A percentile compares a stretch with the other conserved stretches of the same genome.
Evolutionary conservation across 92 coral and sea anemone species (phyloP).

Genomic region (Desmophyllum pertusum): DNA sequence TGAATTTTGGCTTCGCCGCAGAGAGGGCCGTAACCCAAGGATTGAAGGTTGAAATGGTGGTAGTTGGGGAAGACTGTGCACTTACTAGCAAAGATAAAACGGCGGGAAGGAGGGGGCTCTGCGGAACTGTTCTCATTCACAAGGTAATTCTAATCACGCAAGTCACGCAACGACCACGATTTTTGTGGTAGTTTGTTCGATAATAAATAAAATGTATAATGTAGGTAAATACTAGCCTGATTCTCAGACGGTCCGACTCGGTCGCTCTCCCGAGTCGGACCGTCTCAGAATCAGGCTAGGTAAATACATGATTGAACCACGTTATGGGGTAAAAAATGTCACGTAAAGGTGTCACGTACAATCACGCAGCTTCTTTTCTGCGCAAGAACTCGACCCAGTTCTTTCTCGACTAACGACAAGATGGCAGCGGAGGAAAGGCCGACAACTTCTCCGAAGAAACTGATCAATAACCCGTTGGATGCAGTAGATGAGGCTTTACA

Average conservation of each 20-base stretch:
- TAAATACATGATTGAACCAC: too few relatives aligned
- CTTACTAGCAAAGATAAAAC: slow-evolving; percentile 93
- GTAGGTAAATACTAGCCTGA: too few relatives aligned
- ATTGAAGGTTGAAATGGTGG: slow-evolving; percentile 86
- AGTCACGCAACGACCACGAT: not conserved
- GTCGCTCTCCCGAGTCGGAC: too few relatives aligned
- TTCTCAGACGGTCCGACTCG: too few relatives aligned
- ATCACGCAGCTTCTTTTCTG: not conserved
- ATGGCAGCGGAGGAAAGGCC: slow-evolving; percentile 58
- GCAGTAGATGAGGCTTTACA: slow-evolving; percentile 93
- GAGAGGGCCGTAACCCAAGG: slow-evolving; percentile 93
- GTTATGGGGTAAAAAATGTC: too few relatives aligned
- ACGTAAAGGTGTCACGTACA: slow-evolving; percentile 36
- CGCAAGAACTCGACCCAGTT: slow-evolving; percentile 6
- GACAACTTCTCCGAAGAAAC: slow-evolving; percentile 63
- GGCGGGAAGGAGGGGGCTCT: slow-evolving; percentile 95
- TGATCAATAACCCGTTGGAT: slow-evolving; percentile 75
- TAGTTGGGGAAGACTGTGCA: slow-evolving; percentile 97
- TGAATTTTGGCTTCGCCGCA: slow-evolving; percentile 95
- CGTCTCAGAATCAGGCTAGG: too few relatives aligned
- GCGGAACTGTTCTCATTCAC: slow-evolving; percentile 95
- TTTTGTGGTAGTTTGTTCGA: not conserved
- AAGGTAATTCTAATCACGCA: slow-evolving; percentile 63
- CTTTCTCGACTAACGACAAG: not conserved
- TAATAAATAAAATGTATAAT: not conserved